Conservation (phyloP, 2,113 vertebrate genomes). For the Chunga burmeisteri region DNA sequence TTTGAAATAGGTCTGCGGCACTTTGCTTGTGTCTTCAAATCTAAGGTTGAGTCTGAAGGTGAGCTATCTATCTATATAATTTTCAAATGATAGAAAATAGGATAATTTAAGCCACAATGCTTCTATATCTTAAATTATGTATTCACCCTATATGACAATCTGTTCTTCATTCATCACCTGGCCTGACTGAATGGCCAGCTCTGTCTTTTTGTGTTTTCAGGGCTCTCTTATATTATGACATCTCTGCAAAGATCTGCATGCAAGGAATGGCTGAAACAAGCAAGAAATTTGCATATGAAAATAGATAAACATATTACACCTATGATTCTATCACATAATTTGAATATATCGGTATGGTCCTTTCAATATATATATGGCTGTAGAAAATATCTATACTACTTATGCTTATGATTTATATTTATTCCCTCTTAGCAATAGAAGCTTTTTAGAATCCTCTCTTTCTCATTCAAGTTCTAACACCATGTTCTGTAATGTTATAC, state of each 20-base stretch:
- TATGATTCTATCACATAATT: background rate
- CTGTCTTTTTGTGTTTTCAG: background rate
- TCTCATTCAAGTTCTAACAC: background rate
- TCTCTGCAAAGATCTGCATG: background rate
- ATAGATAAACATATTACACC: background rate
- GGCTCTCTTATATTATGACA: background rate
- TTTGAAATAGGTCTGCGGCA: background rate
- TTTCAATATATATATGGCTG: background rate
- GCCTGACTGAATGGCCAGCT: background rate
- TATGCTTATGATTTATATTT: background rate
- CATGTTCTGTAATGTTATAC: background rate
- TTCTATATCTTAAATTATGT: background rate
- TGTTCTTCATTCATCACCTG: background rate
- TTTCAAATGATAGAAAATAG: background rate
- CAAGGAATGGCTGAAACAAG: background rate
- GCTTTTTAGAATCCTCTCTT: background rate
- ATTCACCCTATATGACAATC: background rate
- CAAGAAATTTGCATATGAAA: background rate
- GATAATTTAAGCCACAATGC: background rate
- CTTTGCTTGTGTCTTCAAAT: background rate
- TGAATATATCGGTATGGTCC: background rate
- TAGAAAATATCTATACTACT: background rate
- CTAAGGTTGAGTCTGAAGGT: background rate
- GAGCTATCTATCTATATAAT: background rate
- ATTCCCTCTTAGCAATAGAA: background rate